Evolutionary conservation across 1,140 invertebrate species (phyloP).

Genomic region (Drosophila bocqueti): DNA sequence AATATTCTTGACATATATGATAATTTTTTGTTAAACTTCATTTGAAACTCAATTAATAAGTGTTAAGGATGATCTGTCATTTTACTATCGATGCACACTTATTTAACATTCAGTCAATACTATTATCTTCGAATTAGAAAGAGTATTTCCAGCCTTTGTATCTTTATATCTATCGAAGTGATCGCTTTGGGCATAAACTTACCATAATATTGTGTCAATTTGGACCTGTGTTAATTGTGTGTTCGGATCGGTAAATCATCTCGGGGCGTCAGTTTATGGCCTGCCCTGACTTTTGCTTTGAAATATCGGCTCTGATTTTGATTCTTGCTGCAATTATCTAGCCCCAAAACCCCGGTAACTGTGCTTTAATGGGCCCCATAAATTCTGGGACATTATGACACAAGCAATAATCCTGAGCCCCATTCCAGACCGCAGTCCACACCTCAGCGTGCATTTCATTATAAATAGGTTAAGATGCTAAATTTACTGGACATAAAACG

Average conservation of each 20-base stretch:
- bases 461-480: conserved; percentile 83
- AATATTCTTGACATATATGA: too few relatives aligned
- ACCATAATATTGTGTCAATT: conserved; percentile 51
- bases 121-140: neutral
- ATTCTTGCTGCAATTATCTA: conserved; percentile 59
- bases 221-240: conserved; percentile 49
- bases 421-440: conserved; percentile 24
- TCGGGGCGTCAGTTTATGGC: conserved; percentile 65
- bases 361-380: conserved; percentile 74
- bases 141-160: conserved; percentile 16
- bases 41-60: neutral
- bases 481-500: conserved; percentile 70
- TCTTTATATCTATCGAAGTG: conserved; percentile 6
- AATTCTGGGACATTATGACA: conserved; percentile 72
- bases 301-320: conserved; percentile 28
- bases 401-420: conserved; percentile 39
- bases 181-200: conserved; percentile 41
- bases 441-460: conserved; percentile 68
- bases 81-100: neutral
- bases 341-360: conserved; percentile 59
- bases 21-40: neutral
- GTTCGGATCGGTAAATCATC: conserved; percentile 48
- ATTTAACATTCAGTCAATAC: neutral
- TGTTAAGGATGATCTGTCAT: neutral
- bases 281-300: conserved; percentile 29